Conservation (phyloP, 2,797 vertebrate species). For the Gymnocypris eckloni region DNA sequence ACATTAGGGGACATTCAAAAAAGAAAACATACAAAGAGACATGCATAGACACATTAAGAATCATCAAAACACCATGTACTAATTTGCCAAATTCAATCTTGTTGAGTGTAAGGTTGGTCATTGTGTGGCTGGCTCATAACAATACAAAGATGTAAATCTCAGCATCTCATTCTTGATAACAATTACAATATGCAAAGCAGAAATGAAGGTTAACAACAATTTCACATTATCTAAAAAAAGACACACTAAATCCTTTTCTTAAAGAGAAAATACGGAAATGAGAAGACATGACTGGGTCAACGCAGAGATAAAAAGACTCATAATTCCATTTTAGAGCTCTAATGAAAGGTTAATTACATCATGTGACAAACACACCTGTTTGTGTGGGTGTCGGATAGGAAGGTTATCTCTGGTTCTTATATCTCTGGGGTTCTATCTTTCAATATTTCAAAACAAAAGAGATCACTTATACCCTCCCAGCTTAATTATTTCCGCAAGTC, state of each 20-base stretch:
- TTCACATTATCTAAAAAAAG: not conserved
- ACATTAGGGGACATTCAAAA: not conserved
- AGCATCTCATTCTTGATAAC: not conserved
- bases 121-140: not conserved
- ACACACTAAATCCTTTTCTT: not conserved
- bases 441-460: conserved; percentile 32
- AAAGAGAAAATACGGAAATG: not conserved
- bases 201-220: conserved; percentile 13
- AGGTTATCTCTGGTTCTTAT: conserved; percentile 16
- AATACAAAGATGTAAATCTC: not conserved
- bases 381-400: not conserved
- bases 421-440: conserved; percentile 15
- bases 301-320: conserved; percentile 14
- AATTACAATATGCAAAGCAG: conserved; percentile 1
- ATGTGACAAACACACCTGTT: conserved; percentile 17
- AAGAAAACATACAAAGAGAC: not conserved
- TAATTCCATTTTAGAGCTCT: conserved; percentile 19
- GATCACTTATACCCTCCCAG: not conserved
- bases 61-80: not conserved
- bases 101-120: not conserved
- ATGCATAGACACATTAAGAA: not conserved
- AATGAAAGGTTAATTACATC: conserved; percentile 39
- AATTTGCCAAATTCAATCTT: not conserved
- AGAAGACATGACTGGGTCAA: conserved; percentile 3
- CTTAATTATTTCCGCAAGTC: conserved; percentile 26